Evolutionary conservation across 2,888 invertebrate genomes (phyloP).

Genomic region (Chrysolina americana): DNA sequence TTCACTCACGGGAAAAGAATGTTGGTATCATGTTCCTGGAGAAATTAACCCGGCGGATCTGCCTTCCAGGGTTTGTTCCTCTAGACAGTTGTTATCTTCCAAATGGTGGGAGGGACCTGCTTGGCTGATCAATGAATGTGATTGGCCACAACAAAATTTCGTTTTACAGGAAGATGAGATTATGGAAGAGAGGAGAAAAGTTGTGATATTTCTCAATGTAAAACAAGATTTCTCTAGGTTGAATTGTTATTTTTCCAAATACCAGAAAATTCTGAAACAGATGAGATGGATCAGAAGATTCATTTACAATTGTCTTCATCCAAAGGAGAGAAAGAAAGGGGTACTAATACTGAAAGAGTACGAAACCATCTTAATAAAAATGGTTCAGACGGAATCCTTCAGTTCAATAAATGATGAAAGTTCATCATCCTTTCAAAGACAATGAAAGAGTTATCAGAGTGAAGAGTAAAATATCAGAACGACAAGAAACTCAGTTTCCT

Average conservation of each 20-base stretch:
- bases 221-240: too few relatives aligned
- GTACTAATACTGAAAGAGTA: background rate
- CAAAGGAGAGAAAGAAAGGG: background rate
- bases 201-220: too few relatives aligned
- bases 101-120: background rate
- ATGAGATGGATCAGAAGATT: background rate
- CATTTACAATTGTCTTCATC: background rate
- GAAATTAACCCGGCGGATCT: conserved; percentile 3
- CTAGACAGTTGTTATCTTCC: background rate
- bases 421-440: too few relatives aligned
- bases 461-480: too few relatives aligned
- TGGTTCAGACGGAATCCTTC: background rate
- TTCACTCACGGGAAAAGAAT: background rate
- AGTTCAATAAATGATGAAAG: background rate
- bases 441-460: too few relatives aligned
- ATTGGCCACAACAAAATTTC: background rate
- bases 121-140: background rate
- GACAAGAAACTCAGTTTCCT: too few relatives aligned
- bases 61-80: background rate
- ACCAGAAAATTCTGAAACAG: background rate
- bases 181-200: background rate
- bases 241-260: too few relatives aligned
- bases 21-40: conserved; percentile 2
- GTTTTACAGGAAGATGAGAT: background rate
- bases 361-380: background rate